These are phyloP conservation scores for Phalacrocorax carbo DNA, from an alignment of 2,113 vertebrate species.

Conservation along the genomic window DNA sequence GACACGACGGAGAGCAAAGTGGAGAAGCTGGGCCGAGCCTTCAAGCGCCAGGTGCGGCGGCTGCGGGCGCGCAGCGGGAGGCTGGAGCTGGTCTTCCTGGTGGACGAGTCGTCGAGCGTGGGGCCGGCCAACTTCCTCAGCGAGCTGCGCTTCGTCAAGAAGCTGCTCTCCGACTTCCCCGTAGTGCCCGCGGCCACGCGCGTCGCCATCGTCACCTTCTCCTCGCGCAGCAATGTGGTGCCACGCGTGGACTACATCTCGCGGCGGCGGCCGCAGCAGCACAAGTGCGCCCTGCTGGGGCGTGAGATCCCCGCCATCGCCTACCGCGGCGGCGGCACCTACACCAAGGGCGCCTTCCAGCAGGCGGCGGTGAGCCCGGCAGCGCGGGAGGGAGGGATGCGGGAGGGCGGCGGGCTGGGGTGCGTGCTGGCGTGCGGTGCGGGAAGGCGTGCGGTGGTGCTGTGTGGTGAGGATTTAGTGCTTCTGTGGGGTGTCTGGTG, in stretches of 20 bases:
- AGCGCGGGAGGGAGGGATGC: too few species aligned
- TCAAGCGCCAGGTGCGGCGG: conserved; percentile 88
- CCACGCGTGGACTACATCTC: conserved; percentile 95
- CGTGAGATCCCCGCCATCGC: conserved; percentile 93
- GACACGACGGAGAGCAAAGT: conserved; percentile 84
- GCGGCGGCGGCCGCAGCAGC: conserved; percentile 83
- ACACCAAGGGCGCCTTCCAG: conserved; percentile 96
- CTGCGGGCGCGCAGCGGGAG: conserved; percentile 85
- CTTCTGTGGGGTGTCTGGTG: too few species aligned
- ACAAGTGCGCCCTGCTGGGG: conserved; percentile 95
- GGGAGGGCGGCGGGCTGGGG: too few species aligned
- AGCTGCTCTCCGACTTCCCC: conserved; percentile 96
- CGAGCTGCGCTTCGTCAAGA: conserved; percentile 92
- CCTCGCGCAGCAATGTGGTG: conserved; percentile 92
- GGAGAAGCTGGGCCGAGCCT: conserved; percentile 87
- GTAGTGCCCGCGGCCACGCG: conserved; percentile 91
- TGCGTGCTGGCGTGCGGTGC: too few species aligned
- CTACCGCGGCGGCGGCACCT: conserved; percentile 95
- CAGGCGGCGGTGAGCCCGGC: conserved; percentile 89
- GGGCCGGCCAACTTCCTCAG: conserved; percentile 90
- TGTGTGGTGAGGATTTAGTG: too few species aligned
- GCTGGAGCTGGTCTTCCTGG: conserved; percentile 93
- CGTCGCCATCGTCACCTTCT: conserved; percentile 94
- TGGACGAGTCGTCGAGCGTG: conserved; percentile 97
- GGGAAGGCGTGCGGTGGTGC: too few species aligned